These are phyloP conservation scores for Seriola quinqueradiata DNA, from an alignment of 2,113 vertebrate genomes.

Conservation along the genomic window DNA sequence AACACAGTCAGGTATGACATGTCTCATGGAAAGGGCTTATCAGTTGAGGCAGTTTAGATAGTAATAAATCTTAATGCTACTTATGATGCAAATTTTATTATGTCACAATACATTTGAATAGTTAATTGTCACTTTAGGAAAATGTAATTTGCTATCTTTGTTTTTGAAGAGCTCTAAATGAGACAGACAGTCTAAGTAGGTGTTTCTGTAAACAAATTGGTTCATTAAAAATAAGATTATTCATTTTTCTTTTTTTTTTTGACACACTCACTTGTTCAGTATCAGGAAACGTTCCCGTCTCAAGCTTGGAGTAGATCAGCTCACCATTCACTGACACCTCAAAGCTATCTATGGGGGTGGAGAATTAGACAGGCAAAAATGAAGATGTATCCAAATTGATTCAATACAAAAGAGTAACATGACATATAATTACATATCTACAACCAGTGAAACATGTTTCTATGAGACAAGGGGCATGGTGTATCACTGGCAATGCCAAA, in stretches of 20 bases:
- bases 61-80: not conserved
- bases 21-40: not conserved
- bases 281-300: conserved; percentile 51
- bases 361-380: not conserved
- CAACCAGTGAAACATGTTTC: not conserved
- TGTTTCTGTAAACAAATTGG: too few relatives aligned
- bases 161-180: not conserved
- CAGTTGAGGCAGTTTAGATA: not conserved
- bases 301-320: conserved; percentile 72
- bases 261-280: conserved; percentile 15
- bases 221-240: too few relatives aligned
- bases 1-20: not conserved
- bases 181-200: not conserved
- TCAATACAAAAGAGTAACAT: not conserved
- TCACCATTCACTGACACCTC: conserved; percentile 67
- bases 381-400: not conserved
- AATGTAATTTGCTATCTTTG: not conserved
- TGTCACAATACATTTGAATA: not conserved
- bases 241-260: too few relatives aligned
- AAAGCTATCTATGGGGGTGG: conserved; percentile 74
- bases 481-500: not conserved
- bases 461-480: not conserved
- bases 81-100: not conserved
- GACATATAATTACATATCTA: not conserved
- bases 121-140: not conserved